Percentiles rank a stretch among this genome's conserved stretches.
Evolutionary conservation across 2,888 invertebrate species (phyloP).

Genomic region (Tachina grossa): DNA sequence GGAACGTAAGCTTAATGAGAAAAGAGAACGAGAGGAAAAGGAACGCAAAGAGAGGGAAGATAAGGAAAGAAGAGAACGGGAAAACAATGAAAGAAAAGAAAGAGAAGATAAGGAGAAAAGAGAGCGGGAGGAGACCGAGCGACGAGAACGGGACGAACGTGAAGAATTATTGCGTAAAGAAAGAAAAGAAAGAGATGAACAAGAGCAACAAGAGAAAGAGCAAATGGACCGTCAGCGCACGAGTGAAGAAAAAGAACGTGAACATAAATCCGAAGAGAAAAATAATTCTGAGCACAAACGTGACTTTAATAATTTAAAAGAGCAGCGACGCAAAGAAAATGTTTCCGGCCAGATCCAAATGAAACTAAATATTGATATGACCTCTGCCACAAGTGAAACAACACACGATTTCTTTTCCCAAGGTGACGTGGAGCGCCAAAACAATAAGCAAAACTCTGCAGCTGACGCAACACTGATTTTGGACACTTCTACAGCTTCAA

Average conservation of each 20-base stretch:
- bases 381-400: conserved; percentile 63
- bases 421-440: conserved; percentile 74
- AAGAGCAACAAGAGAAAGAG: conserved; percentile 53
- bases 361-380: conserved; percentile 50
- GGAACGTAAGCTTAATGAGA: conserved; percentile 76
- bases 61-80: conserved; percentile 78
- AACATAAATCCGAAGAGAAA: conserved; percentile 46
- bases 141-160: conserved; percentile 73
- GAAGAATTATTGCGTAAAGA: conserved; percentile 76
- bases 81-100: conserved; percentile 68
- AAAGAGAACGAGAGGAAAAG: conserved; percentile 42
- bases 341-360: conserved; percentile 40
- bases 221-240: conserved; percentile 39
- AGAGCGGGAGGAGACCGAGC: conserved; percentile 74
- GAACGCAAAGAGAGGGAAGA: conserved; percentile 75
- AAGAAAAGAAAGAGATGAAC: conserved; percentile 78
- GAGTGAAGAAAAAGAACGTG: conserved; percentile 71
- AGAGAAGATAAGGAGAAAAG: conserved; percentile 69
- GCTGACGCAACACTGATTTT: conserved; percentile 65
- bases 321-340: conserved; percentile 61
- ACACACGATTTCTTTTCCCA: conserved; percentile 73
- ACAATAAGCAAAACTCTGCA: conserved; percentile 79
- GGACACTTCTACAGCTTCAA: conserved; percentile 50
- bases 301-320: conserved; percentile 61
- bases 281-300: conserved; percentile 41